These are phyloP conservation scores for Gymnorhina tibicen DNA, from an alignment of 2,113 vertebrate species.

Conservation along the genomic window DNA sequence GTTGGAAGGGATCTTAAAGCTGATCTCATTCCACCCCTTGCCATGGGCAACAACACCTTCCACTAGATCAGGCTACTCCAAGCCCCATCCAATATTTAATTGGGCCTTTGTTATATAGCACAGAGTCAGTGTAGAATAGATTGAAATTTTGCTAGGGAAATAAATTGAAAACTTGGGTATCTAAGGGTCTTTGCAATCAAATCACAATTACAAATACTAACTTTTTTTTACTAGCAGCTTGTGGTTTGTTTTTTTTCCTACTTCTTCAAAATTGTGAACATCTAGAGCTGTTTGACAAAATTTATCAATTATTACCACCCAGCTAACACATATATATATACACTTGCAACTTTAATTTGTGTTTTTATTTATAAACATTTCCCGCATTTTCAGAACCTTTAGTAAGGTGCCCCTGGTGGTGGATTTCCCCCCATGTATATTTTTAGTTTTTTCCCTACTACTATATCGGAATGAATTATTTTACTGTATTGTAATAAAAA, in stretches of 20 bases:
- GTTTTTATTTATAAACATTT: not conserved
- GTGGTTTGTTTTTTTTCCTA: not conserved
- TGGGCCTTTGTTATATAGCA: not conserved
- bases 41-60: not conserved
- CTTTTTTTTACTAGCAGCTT: not conserved
- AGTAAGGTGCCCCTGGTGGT: not conserved
- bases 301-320: not conserved
- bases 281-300: not conserved
- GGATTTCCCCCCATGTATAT: not conserved
- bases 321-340: not conserved
- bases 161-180: not conserved
- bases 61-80: not conserved
- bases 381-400: not conserved
- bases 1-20: not conserved
- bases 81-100: not conserved
- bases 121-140: not conserved
- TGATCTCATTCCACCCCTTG: not conserved
- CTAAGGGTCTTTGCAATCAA: not conserved
- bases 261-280: not conserved
- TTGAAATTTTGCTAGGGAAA: not conserved
- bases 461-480: not conserved
- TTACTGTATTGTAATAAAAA: not conserved
- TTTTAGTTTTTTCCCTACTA: not conserved
- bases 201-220: not conserved
- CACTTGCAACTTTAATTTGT: not conserved